Base-by-base conservation (phyloP, 2,113 vertebrate species). In the Urocitellus parryii region DNA sequence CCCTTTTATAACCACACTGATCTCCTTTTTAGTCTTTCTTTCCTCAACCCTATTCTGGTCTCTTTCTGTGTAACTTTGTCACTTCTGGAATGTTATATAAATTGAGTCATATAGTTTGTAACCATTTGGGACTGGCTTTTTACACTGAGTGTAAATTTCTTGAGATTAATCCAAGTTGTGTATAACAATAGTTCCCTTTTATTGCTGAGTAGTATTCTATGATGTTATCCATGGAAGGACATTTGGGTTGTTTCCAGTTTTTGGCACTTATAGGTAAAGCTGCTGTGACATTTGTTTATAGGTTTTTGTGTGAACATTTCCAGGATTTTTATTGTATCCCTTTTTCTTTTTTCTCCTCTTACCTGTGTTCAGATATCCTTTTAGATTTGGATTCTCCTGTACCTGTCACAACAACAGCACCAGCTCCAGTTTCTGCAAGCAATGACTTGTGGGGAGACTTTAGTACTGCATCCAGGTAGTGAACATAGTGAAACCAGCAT, bases 401-500 rank as follows among this genome's bases (percentile, higher is more conserved):
- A 58, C 96, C 98, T 80, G 89, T 97, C 27, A 95, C 98, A 6
- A 95, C 97, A 94, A 76, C 98, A 96, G 97, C 95, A 37, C 79
- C 97, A 76, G 96, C 97, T 63, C 86, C 98, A 37, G 90, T 91
- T 80, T 92, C 98, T 97, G 90, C 98, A 87, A 94, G 96, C 56
- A 98, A 98, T 93, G 99, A 99, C 97, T 98, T 99, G 97, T 99
- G 99, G 99, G 99, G 99, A 97, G 99, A 99, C 92, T 99, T 99
- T 96, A 99, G 99, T 89, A 99, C 99, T 85, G 99, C 99, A 45
- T 98, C 99, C 68, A 99, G 99, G 99, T 99, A 99, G 99, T 53
- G 1, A 93, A 8, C 63, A 8, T 12, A 85, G 89, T 67, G 82
- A 32, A 37, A 16, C 48, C 76, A 32, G 13, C 32, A 8, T 73